A percentile compares a stretch with the other conserved stretches of the same genome.
Conservation (phyloP, 92 coral and sea anemone genomes). For the Zoanthus solanderi region DNA sequence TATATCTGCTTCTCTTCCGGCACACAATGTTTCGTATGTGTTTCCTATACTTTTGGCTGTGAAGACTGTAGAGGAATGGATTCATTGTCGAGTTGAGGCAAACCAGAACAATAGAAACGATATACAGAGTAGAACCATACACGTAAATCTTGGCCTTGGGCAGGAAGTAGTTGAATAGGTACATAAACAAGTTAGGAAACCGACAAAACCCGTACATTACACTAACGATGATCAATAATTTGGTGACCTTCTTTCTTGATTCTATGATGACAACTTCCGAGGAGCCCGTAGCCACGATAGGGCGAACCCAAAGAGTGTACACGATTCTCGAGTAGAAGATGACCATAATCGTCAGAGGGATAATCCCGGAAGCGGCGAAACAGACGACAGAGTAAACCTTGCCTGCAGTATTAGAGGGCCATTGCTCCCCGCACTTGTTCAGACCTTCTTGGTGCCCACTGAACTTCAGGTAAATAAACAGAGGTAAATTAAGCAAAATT, state of each 20-base stretch:
- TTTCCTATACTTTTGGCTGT: constrained; percentile 77
- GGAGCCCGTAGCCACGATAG: constrained; percentile 47
- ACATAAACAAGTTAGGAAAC: constrained; percentile 76
- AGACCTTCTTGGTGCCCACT: constrained; percentile 22
- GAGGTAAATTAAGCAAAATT: constrained; percentile 38
- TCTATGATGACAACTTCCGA: constrained; percentile 64
- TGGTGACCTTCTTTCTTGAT: constrained; percentile 72
- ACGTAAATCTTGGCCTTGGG: constrained; percentile 59
- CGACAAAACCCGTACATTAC: constrained; percentile 69
- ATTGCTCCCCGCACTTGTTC: constrained; percentile 32
- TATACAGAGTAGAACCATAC: constrained; percentile 58
- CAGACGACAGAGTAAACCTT: constrained; percentile 74
- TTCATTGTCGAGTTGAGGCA: constrained; percentile 83
- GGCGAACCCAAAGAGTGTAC: constrained; percentile 68
- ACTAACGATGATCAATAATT: constrained; percentile 72
- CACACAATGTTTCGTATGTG: constrained; percentile 65
- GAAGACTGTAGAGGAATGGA: constrained; percentile 83
- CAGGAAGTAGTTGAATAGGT: constrained; percentile 64
- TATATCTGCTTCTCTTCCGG: constrained; percentile 52
- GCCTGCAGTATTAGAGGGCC: constrained; percentile 25
- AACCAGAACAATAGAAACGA: constrained; percentile 68
- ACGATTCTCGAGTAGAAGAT: constrained; percentile 63
- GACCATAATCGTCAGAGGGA: constrained; percentile 74
- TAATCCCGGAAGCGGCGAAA: constrained; percentile 63
- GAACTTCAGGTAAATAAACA: constrained; percentile 28